A percentile compares a stretch with the other conserved stretches of the same genome.
Evolutionary conservation across 2,888 invertebrate species (phyloP).

Genomic region (Drosophila mercatorum): DNA sequence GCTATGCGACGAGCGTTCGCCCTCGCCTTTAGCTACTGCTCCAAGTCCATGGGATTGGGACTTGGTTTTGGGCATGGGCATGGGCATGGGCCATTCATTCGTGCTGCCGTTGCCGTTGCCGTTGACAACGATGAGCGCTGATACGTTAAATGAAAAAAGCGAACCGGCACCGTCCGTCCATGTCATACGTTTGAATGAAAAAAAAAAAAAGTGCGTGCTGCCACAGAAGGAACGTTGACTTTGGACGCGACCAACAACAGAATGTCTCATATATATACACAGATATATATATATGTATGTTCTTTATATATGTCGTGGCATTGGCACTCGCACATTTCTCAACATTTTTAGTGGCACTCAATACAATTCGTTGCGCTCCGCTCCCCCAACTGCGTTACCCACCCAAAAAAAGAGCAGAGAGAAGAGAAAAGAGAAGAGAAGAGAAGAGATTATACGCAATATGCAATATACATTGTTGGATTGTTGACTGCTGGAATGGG

Average conservation of each 20-base stretch:
- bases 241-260: conserved; percentile 57
- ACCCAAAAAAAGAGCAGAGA: conserved; percentile 9
- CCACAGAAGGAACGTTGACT: conserved; percentile 84
- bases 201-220: conserved; percentile 82
- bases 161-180: conserved; percentile 49
- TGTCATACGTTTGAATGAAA: conserved; percentile 76
- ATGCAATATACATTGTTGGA: conserved; percentile 73
- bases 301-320: conserved; percentile 33
- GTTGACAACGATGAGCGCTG: conserved; percentile 78
- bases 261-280: conserved; percentile 11
- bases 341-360: conserved; percentile 80
- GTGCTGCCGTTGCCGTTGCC: conserved; percentile 50
- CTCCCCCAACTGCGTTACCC: conserved; percentile 12
- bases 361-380: conserved; percentile 77
- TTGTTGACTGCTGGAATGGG: conserved; percentile 43
- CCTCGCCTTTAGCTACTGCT: conserved; percentile 55
- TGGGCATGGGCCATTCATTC: conserved; percentile 74
- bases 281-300: neutral
- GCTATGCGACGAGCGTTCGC: conserved; percentile 64
- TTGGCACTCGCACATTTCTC: conserved; percentile 75
- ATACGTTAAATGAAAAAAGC: conserved; percentile 66
- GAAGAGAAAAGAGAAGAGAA: conserved; percentile 43
- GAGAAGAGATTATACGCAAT: conserved; percentile 74
- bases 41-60: conserved; percentile 61
- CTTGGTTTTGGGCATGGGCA: conserved; percentile 21